Conservation (phyloP, 2,113 vertebrate species). For the Phainopepla nitens region DNA sequence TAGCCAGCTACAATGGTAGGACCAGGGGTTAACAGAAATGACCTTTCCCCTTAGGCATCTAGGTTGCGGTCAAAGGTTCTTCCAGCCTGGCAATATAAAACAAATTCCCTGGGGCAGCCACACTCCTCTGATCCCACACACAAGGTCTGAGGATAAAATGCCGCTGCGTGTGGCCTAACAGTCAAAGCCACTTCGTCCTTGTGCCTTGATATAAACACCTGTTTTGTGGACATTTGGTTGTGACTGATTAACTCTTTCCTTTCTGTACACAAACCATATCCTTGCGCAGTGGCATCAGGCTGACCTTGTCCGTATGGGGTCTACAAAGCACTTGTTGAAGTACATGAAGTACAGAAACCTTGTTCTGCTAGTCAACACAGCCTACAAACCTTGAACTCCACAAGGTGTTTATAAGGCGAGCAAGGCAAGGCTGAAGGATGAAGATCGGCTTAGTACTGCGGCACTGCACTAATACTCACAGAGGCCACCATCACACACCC, state of each 20-base stretch:
- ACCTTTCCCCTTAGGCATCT: background rate
- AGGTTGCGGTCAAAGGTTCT: background rate
- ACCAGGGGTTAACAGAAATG: fast-evolving
- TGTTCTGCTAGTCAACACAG: background rate
- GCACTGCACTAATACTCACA: too few species aligned
- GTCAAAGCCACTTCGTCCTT: background rate
- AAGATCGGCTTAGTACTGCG: background rate
- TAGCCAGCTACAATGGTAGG: background rate
- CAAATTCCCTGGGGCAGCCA: background rate
- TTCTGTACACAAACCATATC: fast-evolving
- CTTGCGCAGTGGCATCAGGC: background rate
- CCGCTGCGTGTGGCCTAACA: background rate
- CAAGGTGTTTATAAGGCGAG: background rate
- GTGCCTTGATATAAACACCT: background rate
- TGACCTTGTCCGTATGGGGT: background rate
- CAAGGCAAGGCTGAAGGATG: background rate
- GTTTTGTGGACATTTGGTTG: fast-evolving
- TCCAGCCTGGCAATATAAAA: background rate
- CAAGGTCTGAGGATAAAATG: background rate
- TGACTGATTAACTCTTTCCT: too few species aligned
- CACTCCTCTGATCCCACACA: too few species aligned
- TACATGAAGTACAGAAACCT: background rate
- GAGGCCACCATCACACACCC: background rate
- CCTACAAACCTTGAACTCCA: background rate
- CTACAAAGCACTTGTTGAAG: background rate